A percentile compares a stretch with the other conserved stretches of the same genome.
Conservation (phyloP, 2,888 invertebrate genomes). For the Leucophenga montana region DNA sequence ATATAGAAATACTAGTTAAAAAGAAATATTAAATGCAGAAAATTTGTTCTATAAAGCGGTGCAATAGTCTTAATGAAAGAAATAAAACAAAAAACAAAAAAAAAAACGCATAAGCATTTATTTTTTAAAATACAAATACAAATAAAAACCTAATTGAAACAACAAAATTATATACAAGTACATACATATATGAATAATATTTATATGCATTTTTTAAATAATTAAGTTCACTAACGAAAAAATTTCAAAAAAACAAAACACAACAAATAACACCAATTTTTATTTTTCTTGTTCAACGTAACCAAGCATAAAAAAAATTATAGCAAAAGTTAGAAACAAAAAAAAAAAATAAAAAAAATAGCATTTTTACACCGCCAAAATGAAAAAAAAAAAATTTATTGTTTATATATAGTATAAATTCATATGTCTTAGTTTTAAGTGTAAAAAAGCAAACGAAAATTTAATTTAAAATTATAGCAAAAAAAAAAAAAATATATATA, state of each 20-base stretch:
- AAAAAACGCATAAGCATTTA: slow-evolving; percentile 28
- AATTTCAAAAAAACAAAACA: too few relatives aligned
- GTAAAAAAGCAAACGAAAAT: not conserved
- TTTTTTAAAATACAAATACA: slow-evolving; percentile 19
- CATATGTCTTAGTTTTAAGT: slow-evolving; percentile 5
- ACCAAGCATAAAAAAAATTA: not conserved
- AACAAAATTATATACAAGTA: slow-evolving; percentile 20
- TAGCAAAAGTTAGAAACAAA: not conserved
- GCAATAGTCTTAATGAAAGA: slow-evolving; percentile 29
- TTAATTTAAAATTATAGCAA: slow-evolving; percentile 9
- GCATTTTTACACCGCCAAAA: slow-evolving; percentile 11
- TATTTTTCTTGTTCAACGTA: not conserved
- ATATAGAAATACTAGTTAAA: not conserved
- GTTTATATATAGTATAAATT: not conserved
- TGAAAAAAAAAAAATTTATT: not conserved
- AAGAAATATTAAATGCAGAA: slow-evolving; percentile 28
- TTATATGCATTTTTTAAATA: slow-evolving; percentile 22
- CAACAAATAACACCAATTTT: not conserved
- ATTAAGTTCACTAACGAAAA: not conserved
- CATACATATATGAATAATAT: too few relatives aligned
- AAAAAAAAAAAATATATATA: not conserved
- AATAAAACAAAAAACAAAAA: slow-evolving; percentile 16
- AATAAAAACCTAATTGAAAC: slow-evolving; percentile 22
- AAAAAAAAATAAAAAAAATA: not conserved
- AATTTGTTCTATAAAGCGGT: slow-evolving; percentile 22